A percentile compares a stretch with the other conserved stretches of the same genome.
phyloP scores from a whole-genome alignment of 2,797 vertebrate genomes.

The Dendrocincla tyrannina region DNA sequence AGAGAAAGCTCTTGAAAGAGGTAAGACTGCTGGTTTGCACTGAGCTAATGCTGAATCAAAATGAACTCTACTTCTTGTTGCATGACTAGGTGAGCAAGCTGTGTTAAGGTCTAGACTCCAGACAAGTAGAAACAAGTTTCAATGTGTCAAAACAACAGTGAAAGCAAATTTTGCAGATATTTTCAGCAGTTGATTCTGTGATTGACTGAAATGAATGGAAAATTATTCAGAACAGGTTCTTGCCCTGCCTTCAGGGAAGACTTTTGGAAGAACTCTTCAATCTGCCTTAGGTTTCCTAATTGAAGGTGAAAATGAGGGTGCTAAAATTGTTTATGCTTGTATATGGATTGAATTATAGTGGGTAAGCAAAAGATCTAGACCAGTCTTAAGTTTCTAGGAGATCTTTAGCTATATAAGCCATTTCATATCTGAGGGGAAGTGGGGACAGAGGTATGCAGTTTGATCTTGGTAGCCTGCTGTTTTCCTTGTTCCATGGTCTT shows the following conservation, averaged over 20 bases:
- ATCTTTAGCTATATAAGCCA: background rate
- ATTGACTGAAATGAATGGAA: background rate
- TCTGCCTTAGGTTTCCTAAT: background rate
- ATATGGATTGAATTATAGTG: background rate
- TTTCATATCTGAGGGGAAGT: background rate
- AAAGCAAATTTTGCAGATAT: background rate
- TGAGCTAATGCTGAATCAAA: background rate
- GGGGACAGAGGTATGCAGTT: background rate
- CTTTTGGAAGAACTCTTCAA: background rate
- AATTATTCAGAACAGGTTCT: background rate
- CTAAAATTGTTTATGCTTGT: background rate
- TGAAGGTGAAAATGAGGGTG: background rate
- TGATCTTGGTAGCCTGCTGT: background rate
- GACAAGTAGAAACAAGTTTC: slow-evolving; percentile 19
- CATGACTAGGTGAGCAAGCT: background rate
- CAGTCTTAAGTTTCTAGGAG: background rate
- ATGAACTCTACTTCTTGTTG: background rate
- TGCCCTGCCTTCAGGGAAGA: background rate
- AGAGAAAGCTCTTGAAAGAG: background rate
- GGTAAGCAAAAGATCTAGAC: background rate
- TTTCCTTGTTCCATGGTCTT: background rate
- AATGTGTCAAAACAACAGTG: background rate
- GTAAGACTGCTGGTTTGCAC: background rate
- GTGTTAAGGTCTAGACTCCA: background rate
- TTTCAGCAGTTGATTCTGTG: background rate